Evolutionary conservation across 2,113 vertebrate genomes (phyloP).

Genomic region (Melanerpes aurifrons): DNA sequence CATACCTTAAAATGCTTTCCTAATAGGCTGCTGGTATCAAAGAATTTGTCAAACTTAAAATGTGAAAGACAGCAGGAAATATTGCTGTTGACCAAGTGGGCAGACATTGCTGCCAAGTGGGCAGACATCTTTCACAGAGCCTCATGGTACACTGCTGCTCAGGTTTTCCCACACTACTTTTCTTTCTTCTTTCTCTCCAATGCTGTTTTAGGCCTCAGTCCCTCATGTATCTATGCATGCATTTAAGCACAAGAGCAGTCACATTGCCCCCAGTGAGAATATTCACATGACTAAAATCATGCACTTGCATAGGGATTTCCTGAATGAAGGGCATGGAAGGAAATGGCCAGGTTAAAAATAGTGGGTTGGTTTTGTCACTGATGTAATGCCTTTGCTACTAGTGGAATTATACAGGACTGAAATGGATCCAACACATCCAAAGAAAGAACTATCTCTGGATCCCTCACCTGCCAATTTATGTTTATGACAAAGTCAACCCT

Average conservation of each 20-base stretch:
- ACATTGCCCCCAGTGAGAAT: not conserved
- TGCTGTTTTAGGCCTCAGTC: not conserved
- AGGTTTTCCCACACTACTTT: not conserved
- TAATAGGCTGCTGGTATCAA: not conserved
- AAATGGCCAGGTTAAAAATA: constrained; percentile 54
- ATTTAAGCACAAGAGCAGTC: constrained; percentile 18
- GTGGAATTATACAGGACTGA: constrained; percentile 64
- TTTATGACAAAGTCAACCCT: not conserved
- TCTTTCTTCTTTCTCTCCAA: not conserved
- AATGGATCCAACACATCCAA: not conserved
- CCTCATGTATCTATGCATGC: not conserved
- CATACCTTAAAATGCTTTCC: not conserved
- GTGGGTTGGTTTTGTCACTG: constrained; percentile 8
- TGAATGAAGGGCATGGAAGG: constrained; percentile 27
- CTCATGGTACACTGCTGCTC: not conserved
- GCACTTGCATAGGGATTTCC: constrained; percentile 48
- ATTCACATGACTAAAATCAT: constrained; percentile 45
- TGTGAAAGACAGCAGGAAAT: not conserved
- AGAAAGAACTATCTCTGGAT: not conserved
- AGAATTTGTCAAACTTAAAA: not conserved
- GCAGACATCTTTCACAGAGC: not conserved
- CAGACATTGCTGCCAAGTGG: not conserved
- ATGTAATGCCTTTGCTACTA: constrained; percentile 22
- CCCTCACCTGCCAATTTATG: constrained; percentile 20
- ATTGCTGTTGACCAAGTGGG: not conserved